These are phyloP conservation scores for Epistrophe grossulariae DNA, from an alignment of 2,888 invertebrate species.

Conservation along the genomic window DNA sequence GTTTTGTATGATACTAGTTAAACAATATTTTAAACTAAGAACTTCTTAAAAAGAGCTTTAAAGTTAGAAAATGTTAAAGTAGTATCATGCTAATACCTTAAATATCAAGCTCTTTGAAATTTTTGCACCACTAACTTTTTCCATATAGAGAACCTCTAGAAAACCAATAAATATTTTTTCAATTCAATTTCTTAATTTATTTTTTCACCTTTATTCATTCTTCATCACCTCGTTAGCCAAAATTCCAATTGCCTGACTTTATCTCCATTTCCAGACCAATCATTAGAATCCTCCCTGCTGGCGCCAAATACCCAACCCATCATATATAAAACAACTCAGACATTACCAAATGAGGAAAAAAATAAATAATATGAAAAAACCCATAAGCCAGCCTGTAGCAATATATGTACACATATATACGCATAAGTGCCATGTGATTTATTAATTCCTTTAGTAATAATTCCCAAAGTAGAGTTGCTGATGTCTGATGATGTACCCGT, in stretches of 20 bases:
- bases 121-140: no score
- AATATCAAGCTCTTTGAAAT: no score
- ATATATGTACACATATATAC: not conserved
- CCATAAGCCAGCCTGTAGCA: constrained; percentile 27
- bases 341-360: constrained; percentile 67
- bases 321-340: constrained; percentile 44
- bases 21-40: no score
- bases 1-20: no score
- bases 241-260: constrained; percentile 37
- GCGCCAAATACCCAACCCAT: constrained; percentile 71
- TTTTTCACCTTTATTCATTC: constrained; percentile 15
- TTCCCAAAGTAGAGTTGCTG: constrained; percentile 69
- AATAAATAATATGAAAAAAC: constrained; percentile 31
- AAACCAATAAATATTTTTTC: constrained; percentile 1
- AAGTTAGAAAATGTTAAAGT: no score
- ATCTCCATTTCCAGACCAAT: constrained; percentile 45
- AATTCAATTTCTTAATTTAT: constrained; percentile 4
- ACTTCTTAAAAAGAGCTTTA: no score
- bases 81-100: no score
- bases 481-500: constrained; percentile 15
- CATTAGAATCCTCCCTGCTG: constrained; percentile 59
- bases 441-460: constrained; percentile 74
- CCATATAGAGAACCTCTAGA: not conserved
- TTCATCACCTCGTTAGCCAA: constrained; percentile 32
- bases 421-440: constrained; percentile 69